These are phyloP conservation scores for Tubulanus polymorphus DNA, from an alignment of 2,888 invertebrate species.

Conservation along the genomic window DNA sequence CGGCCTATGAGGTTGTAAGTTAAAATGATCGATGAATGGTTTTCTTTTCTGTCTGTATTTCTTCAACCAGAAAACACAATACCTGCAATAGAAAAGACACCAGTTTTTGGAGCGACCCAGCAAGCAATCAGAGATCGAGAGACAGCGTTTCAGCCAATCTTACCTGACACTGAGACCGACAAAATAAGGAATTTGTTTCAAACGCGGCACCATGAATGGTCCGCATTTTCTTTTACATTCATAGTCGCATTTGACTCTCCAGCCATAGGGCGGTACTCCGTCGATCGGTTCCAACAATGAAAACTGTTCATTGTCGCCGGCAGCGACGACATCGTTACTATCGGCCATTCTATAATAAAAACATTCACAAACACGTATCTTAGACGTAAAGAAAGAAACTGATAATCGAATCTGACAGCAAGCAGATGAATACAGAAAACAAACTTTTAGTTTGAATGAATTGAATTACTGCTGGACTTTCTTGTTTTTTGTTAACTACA, in stretches of 20 bases:
- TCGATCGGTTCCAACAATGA: no score
- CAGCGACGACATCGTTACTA: no score
- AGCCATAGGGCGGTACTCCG: conserved; percentile 48
- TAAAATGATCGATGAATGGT: conserved; percentile 76
- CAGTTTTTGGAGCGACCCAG: background rate
- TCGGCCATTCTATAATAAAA: no score
- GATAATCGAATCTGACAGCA: no score
- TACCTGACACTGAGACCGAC: conserved; percentile 72
- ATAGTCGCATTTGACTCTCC: conserved; percentile 39
- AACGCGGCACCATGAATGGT: conserved; percentile 57
- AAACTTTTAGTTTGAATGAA: no score
- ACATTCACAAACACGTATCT: no score
- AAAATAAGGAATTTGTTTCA: conserved; percentile 68
- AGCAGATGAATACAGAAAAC: no score
- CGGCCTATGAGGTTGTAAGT: conserved; percentile 68
- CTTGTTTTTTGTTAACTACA: no score
- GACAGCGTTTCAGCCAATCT: conserved; percentile 39
- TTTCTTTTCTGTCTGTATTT: conserved; percentile 44
- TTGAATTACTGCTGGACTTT: no score
- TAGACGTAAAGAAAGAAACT: no score
- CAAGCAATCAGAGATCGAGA: conserved; percentile 2
- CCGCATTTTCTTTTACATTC: conserved; percentile 37
- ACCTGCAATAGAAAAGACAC: conserved; percentile 58
- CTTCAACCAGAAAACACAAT: conserved; percentile 36
- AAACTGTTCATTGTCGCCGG: no score